Conservation (phyloP, 2,888 invertebrate genomes). For the Drosophila leonis region DNA sequence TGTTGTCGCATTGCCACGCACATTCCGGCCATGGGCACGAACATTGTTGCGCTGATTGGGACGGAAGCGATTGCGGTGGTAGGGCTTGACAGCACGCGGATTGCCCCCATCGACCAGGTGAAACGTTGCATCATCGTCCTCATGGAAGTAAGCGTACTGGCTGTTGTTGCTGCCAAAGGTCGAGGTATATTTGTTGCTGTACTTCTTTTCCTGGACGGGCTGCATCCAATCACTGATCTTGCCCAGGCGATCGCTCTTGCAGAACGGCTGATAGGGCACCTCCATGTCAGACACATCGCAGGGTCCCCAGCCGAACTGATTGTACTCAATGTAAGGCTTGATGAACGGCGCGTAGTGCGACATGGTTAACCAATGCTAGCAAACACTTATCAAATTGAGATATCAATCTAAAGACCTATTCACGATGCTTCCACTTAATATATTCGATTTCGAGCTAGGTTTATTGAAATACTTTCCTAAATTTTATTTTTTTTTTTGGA, state of each 20-base stretch:
- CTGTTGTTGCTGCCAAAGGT: constrained; percentile 97
- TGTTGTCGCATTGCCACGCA: constrained; percentile 86
- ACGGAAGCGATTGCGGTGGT: constrained; percentile 95
- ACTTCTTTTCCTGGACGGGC: constrained; percentile 96
- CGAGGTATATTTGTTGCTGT: constrained; percentile 95
- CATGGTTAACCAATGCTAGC: constrained; percentile 32
- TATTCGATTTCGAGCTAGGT: background rate
- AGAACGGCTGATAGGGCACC: constrained; percentile 98
- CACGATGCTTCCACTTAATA: background rate
- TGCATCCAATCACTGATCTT: constrained; percentile 99
- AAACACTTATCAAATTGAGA: background rate
- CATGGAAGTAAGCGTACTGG: constrained; percentile 99
- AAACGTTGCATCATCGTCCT: constrained; percentile 99
- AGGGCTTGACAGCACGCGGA: constrained; percentile 94
- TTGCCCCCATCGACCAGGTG: constrained; percentile 95
- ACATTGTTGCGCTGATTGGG: constrained; percentile 89
- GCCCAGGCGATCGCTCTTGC: constrained; percentile 98
- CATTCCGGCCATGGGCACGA: constrained; percentile 86
- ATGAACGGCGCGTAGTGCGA: constrained; percentile 73
- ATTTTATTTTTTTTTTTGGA: background rate
- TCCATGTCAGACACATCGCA: constrained; percentile 93
- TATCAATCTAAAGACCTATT: too few species aligned
- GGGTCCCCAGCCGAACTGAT: constrained; percentile 95
- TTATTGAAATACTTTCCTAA: background rate
- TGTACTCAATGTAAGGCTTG: constrained; percentile 84